phyloP scores from a whole-genome alignment of 1,140 invertebrate genomes.

The Parasteatoda tepidariorum region DNA sequence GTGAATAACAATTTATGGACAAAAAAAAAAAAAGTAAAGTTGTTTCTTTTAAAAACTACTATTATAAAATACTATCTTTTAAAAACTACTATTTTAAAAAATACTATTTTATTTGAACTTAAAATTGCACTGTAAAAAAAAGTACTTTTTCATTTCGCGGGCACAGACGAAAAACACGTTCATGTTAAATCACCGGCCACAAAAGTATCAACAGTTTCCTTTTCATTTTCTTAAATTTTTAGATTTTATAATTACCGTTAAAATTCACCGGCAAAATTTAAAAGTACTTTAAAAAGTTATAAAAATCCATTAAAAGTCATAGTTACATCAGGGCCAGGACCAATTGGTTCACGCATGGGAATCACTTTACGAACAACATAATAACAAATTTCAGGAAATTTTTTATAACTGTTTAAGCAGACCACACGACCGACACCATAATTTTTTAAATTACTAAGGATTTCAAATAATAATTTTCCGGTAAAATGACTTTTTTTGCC shows the following conservation, averaged over 20 bases:
- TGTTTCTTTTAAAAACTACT: too few species aligned
- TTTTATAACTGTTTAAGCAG: constrained; percentile 14
- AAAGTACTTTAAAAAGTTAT: background rate
- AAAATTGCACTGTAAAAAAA: too few species aligned
- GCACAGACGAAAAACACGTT: too few species aligned
- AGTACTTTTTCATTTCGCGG: too few species aligned
- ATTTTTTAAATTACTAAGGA: constrained; percentile 49
- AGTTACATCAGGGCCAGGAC: constrained; percentile 27
- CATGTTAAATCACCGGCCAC: too few species aligned
- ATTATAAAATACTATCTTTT: too few species aligned
- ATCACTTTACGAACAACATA: constrained; percentile 45
- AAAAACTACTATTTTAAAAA: too few species aligned
- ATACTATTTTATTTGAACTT: too few species aligned
- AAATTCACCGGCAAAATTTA: background rate
- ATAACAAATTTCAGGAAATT: constrained; percentile 28
- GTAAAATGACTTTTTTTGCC: constrained; percentile 41
- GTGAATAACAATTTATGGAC: too few species aligned
- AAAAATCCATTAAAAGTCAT: background rate
- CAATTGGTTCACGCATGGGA: constrained; percentile 36
- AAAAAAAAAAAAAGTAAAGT: too few species aligned
- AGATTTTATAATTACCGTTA: background rate
- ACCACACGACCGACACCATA: constrained; percentile 45
- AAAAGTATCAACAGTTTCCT: background rate
- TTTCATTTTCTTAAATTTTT: background rate
- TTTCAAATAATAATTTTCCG: constrained; percentile 51